Base-by-base conservation (phyloP, 2,113 vertebrate species). In the Rhinolophus ferrumequinum region DNA sequence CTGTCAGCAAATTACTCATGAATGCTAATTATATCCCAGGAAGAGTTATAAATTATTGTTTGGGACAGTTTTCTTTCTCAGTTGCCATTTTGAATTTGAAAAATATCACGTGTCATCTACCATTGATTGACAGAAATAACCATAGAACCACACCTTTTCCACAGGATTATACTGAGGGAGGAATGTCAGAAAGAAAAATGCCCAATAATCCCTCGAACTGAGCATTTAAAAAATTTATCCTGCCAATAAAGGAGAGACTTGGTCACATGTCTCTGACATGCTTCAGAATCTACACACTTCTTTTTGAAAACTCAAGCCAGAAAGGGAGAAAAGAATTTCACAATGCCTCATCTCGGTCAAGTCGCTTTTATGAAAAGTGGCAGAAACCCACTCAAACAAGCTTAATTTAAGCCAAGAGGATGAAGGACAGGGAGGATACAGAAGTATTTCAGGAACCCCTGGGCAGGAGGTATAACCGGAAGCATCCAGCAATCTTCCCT, bases 1-100 rank as follows among this genome's bases (percentile, higher is more conserved):
- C 19, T 62, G 50, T 35, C 90, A 73, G 67, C 85, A 89, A 89
- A 87, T 18, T 77, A 22, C 54, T 79, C 67, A 76, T n/a, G 30
- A 92, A 93, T 87, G 58, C 22, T 73, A 41, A 41, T 84, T 75
- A 79, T 38, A 83, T 85, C 41, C 38, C 33, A 67, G 90, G 50
- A 76, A 2, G 30, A 88, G 79, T 86, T 81, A 56, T 38, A 76
- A 90, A 77, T 77, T 82, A 41, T 73, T 50, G 44, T 35, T 47
- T 88, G 8, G 77, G 38, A 95, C 38, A 82, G 77, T 86, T 97
- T 96, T 85, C 38, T 86, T 89, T 93, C 77, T 93, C 72, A 62
- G 90, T 80, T 89, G 87, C 54, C 73, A 82, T 95, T 94, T 88
- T 91, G 58, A 95, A 93, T 86, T 84, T 93, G 44, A 62, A 86